phyloP scores from a whole-genome alignment of 2,113 vertebrate species.

The Dolichotis patagonum region DNA sequence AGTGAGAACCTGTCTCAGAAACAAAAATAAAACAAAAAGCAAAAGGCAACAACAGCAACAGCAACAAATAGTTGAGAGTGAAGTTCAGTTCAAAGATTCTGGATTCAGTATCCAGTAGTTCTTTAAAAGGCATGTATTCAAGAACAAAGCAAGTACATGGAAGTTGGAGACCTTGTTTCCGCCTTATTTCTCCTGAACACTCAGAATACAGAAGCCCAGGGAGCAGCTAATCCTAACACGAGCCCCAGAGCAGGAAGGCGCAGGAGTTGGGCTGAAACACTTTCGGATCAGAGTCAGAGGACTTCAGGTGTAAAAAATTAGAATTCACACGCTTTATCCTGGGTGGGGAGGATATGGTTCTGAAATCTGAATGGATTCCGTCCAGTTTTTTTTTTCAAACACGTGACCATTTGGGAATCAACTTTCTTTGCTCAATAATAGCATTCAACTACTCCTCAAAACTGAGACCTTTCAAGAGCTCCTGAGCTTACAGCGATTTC shows the following conservation, averaged over 20 bases:
- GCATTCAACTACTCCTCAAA: neutral
- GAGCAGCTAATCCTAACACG: neutral
- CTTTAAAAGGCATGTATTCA: neutral
- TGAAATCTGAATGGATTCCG: neutral
- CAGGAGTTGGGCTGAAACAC: neutral
- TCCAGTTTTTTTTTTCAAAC: conserved; percentile 18
- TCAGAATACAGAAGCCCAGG: neutral
- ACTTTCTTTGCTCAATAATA: neutral
- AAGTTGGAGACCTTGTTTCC: neutral
- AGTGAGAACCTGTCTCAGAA: neutral
- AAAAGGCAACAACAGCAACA: neutral
- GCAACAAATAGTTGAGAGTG: neutral
- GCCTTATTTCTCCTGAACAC: neutral
- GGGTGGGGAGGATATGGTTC: neutral
- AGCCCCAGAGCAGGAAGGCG: neutral
- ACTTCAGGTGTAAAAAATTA: neutral
- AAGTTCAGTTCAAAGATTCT: neutral
- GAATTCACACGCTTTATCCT: neutral
- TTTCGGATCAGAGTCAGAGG: neutral
- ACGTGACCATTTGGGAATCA: conserved; percentile 14
- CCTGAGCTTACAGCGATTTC: neutral
- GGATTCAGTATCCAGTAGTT: neutral
- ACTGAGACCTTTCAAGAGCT: neutral
- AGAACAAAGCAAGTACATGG: neutral
- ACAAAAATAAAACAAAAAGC: neutral